Conservation (phyloP, 2,888 invertebrate genomes). For the Drosophila fulvimacula region DNA sequence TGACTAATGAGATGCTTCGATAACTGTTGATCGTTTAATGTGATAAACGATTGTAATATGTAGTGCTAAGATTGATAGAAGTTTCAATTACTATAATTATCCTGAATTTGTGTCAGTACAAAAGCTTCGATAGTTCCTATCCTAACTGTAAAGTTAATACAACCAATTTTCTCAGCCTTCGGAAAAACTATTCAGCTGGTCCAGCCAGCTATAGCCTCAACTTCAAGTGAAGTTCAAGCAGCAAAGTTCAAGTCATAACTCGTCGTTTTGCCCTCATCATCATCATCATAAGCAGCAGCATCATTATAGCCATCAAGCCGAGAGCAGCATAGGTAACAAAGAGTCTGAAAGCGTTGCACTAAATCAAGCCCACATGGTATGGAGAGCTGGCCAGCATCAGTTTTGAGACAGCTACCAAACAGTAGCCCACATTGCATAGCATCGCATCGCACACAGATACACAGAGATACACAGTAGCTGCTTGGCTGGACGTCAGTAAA, state of each 20-base stretch:
- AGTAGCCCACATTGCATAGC: slow-evolving; percentile 52
- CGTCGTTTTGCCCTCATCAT: slow-evolving; percentile 35
- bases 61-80: neutral
- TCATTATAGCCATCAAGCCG: slow-evolving; percentile 35
- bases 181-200: slow-evolving; percentile 30
- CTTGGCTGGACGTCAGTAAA: slow-evolving; percentile 47
- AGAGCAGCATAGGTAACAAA: slow-evolving; percentile 33
- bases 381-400: slow-evolving; percentile 54
- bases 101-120: neutral
- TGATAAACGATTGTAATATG: neutral
- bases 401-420: slow-evolving; percentile 66
- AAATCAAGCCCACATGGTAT: slow-evolving; percentile 72
- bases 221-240: slow-evolving; percentile 49
- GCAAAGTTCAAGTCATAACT: slow-evolving; percentile 59
- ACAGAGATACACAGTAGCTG: slow-evolving; percentile 30
- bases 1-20: too few species aligned
- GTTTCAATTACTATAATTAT: neutral
- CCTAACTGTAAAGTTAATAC: neutral
- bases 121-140: neutral
- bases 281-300: slow-evolving; percentile 17
- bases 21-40: neutral
- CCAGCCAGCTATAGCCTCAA: slow-evolving; percentile 14
- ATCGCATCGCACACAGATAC: slow-evolving; percentile 3
- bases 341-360: slow-evolving; percentile 61
- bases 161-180: neutral